These are phyloP conservation scores for Hololepta plana DNA, from an alignment of 2,888 invertebrate species.

Conservation along the genomic window DNA sequence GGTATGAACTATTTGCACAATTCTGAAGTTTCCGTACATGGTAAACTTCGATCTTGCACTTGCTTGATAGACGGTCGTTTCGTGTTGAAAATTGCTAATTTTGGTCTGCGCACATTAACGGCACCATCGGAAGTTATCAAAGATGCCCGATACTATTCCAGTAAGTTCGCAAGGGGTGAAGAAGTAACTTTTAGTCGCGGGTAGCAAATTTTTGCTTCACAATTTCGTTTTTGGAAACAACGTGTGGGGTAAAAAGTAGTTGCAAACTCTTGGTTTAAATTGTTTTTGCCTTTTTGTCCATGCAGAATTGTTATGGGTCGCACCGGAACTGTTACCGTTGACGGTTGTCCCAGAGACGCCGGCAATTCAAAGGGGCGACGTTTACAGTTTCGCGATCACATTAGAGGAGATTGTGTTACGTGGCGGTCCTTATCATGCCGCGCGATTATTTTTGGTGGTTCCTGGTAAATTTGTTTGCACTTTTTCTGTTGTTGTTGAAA, in stretches of 20 bases:
- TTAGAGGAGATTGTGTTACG: slow-evolving; percentile 77
- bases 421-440: slow-evolving; percentile 63
- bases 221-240: too few relatives aligned
- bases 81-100: slow-evolving; percentile 79
- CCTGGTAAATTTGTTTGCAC: slow-evolving; percentile 31
- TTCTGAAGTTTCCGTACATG: slow-evolving; percentile 65
- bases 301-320: slow-evolving; percentile 69
- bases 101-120: slow-evolving; percentile 60
- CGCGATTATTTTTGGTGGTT: slow-evolving; percentile 42
- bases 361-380: slow-evolving; percentile 71
- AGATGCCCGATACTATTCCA: slow-evolving; percentile 58
- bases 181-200: too few relatives aligned
- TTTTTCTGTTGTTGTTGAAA: slow-evolving; percentile 1
- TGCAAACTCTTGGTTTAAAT: too few relatives aligned
- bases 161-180: too few relatives aligned
- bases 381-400: slow-evolving; percentile 83
- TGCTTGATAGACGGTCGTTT: slow-evolving; percentile 82
- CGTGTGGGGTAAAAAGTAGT: too few relatives aligned
- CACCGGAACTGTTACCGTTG: slow-evolving; percentile 60
- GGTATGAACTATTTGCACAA: slow-evolving; percentile 79
- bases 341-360: slow-evolving; percentile 56
- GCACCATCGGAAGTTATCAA: slow-evolving; percentile 60
- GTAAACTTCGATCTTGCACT: slow-evolving; percentile 70
- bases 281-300: too few relatives aligned
- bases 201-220: too few relatives aligned